Evolutionary conservation across 2,888 invertebrate species (phyloP), one percentile per base, ranked within the genome.

Genomic region (Zhuqinia jingwanae): DNA sequence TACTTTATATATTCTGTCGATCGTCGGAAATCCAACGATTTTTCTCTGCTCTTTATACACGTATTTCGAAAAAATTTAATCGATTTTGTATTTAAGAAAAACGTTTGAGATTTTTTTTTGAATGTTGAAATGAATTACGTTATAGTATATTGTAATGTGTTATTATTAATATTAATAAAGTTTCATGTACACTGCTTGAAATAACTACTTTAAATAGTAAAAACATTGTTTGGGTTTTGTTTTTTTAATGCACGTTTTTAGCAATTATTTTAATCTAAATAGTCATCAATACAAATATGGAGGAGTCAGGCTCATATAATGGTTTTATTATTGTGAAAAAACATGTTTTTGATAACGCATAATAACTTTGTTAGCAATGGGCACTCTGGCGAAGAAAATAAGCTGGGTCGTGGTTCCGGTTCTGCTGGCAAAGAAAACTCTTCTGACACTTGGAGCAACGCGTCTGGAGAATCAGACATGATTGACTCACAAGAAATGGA

Each of bases 401-500:
- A 80, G 56, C 68, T 80, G 11, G 80, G 80, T n/a, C 80, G 80
- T 36, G 63, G 76, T 11, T 60, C 80, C 53, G 65, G 65, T 20
- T 20, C 13, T n/a, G n/a, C 30, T 30, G 65, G 65, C 8, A 65
- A 65, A 42, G 65, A 42, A 65, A 53, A 27, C n/a, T n/a, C n/a
- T 25, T 50, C 25, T 58, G 85, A 85, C 36, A 70, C 78, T 79
- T 85, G 85, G 85, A 85, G 85, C 79, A 85, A 85, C 79, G 79
- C 85, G 70, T 85, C 85, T 75, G 85, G 42, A 17, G 85, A 85
- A 47, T 85, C 79, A 79, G 85, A 85, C 75, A 79, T 85, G 73
- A 65, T 77, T 78, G 88, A 88, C 68, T 78, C 78, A 8, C 88
- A 79, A 45, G 88, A 89, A 10, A 77, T 78, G 65, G 85, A 81